Percentiles rank a stretch among this genome's conserved stretches.
Conservation (phyloP, 64 coral and sea anemone species). For the Porites australiensis region DNA sequence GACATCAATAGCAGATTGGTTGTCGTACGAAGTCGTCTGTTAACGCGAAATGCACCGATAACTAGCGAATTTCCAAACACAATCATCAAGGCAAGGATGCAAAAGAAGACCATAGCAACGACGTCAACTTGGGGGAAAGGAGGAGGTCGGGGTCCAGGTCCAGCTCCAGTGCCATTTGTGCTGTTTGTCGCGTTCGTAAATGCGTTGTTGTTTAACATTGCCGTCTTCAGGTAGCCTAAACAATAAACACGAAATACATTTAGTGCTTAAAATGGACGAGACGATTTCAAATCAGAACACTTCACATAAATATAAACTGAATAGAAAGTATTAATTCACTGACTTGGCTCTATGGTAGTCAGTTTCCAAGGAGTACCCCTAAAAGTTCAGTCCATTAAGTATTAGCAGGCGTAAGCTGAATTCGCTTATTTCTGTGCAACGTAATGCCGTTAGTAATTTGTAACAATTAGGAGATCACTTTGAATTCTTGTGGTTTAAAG, state of each 20-base stretch:
- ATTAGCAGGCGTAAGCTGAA: too few relatives aligned
- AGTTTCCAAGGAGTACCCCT: too few relatives aligned
- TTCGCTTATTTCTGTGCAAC: too few relatives aligned
- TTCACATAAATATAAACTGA: not conserved
- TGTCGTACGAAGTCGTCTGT: constrained; percentile 75
- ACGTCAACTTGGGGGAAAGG: not conserved
- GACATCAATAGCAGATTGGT: constrained; percentile 88
- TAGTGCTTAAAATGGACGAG: too few relatives aligned
- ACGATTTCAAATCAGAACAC: too few relatives aligned
- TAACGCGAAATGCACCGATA: constrained; percentile 69
- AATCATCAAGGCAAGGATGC: constrained; percentile 63
- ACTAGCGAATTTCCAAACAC: constrained; percentile 81
- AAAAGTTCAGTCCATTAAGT: too few relatives aligned
- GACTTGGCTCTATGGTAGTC: too few relatives aligned
- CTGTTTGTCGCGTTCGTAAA: not conserved
- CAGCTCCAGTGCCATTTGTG: not conserved
- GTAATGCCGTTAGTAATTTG: too few relatives aligned
- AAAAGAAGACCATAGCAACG: constrained; percentile 19
- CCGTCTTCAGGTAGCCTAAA: not conserved
- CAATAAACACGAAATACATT: too few relatives aligned
- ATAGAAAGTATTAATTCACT: too few relatives aligned
- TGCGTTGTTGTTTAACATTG: not conserved
- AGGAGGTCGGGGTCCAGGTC: not conserved
- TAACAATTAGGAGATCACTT: too few relatives aligned
- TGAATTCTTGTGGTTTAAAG: too few relatives aligned